Base-by-base conservation (phyloP, 2,113 vertebrate species). In the Pseudorasbora parva region DNA sequence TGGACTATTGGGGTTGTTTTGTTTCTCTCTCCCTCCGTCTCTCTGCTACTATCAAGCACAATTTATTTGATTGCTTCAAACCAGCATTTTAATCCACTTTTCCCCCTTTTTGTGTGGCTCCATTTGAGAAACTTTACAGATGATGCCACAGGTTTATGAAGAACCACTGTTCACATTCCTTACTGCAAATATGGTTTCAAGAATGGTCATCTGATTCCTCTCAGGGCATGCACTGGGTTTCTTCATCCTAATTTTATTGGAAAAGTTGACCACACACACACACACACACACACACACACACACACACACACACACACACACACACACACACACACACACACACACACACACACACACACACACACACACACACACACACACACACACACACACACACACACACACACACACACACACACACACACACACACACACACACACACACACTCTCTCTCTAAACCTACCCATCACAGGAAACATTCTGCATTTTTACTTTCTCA, bases 171-270 rank as follows among this genome's bases (percentile, higher is more conserved):
- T 78, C 76, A 62, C 56, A 78, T 78, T 78, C 76, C 76, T 60
- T 78, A 37, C 76, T 78, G 56, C 37, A 78, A 78, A 78, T 62
- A 78, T 62, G 76, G 76, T 78, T 78, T 27, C 19, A 66, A 79
- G 25, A 66, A 10, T 4, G 41, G 59, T 49, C 43, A 79, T 79
- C 25, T 66, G 59, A 79, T 79, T 62, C 77, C 59, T 51, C 17
- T 64, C 23, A 66, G 43, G 25, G 43, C 78, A 66, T 33, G 43
- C 43, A 49, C 78, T 66, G 78, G 33, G 76, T 78, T 78, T 78
- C 76, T 60, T 79, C 78, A 79, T 79, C 59, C 30, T 64, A 79
- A 79, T 47, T 66, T 79, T 14, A 33, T 79, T 23, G 23, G 43
- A 62, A 62, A 37, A 59, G 23, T 45, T 78, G 76, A 78, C 76